A percentile compares a stretch with the other conserved stretches of the same genome.
phyloP scores from a whole-genome alignment of 2,113 vertebrate species.

The Mandrillus leucophaeus region DNA sequence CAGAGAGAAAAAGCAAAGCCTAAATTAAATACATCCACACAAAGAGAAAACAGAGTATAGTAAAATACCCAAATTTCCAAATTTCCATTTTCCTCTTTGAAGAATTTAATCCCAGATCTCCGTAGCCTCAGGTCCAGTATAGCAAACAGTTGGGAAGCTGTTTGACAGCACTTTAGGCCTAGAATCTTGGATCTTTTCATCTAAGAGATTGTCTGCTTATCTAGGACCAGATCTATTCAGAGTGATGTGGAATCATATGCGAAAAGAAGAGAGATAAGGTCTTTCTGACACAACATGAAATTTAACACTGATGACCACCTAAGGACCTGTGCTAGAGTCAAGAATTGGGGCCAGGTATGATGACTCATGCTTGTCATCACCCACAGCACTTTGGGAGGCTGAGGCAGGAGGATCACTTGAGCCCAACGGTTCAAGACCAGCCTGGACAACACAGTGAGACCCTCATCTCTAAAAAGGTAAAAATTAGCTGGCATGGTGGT shows the following conservation, averaged over 20 bases:
- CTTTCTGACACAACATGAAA: neutral
- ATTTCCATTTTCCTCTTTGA: neutral
- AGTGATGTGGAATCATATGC: neutral
- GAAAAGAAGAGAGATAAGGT: neutral
- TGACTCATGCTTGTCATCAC: too few relatives aligned
- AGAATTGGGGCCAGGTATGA: neutral
- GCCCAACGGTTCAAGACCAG: too few relatives aligned
- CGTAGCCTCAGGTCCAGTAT: neutral
- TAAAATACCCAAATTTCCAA: neutral
- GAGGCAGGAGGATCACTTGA: too few relatives aligned
- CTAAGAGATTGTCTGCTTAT: neutral
- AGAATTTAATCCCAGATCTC: slow-evolving; percentile 27
- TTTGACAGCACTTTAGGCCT: neutral
- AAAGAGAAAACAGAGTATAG: neutral
- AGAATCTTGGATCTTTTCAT: neutral
- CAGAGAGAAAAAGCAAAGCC: slow-evolving; percentile 47
- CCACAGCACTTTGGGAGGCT: too few relatives aligned
- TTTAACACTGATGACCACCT: neutral
- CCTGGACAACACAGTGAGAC: too few relatives aligned
- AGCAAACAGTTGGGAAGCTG: neutral
- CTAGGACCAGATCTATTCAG: neutral
- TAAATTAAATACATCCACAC: neutral
- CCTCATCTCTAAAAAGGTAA: too few relatives aligned
- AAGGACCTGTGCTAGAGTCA: neutral
- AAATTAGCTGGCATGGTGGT: too few relatives aligned